Evolutionary conservation across 2,797 vertebrate species (phyloP).

Genomic region (Eulemur coronatus): DNA sequence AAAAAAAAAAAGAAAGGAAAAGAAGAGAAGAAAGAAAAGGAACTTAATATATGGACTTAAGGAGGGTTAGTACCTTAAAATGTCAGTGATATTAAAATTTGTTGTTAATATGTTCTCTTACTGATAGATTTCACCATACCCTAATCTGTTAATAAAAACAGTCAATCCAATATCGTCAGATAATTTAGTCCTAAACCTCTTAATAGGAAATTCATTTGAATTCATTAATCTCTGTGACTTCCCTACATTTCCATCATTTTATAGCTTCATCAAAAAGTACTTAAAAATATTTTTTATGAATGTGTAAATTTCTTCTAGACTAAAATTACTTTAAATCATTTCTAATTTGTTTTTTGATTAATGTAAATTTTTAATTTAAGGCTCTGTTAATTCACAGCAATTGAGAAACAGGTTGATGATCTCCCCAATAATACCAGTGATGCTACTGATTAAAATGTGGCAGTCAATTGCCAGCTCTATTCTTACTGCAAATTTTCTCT

Average conservation of each 20-base stretch:
- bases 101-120: background rate
- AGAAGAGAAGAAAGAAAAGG: background rate
- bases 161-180: background rate
- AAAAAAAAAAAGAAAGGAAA: background rate
- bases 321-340: constrained; percentile 1
- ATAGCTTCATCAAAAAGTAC: background rate
- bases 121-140: background rate
- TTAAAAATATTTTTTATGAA: constrained; percentile 18
- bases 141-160: background rate
- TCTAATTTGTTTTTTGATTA: background rate
- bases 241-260: background rate
- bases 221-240: background rate
- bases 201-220: constrained; percentile 3
- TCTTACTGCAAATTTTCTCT: background rate
- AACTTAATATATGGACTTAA: background rate
- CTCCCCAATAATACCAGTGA: background rate
- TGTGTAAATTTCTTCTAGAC: background rate
- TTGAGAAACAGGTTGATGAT: background rate
- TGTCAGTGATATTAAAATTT: background rate
- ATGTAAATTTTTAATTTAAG: background rate
- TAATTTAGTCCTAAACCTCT: background rate
- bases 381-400: background rate
- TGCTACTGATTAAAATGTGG: background rate
- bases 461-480: background rate
- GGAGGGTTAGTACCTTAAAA: constrained; percentile 6